Evolutionary conservation across 2,797 vertebrate genomes (phyloP).

Genomic region (Pseudochromis fuscus): DNA sequence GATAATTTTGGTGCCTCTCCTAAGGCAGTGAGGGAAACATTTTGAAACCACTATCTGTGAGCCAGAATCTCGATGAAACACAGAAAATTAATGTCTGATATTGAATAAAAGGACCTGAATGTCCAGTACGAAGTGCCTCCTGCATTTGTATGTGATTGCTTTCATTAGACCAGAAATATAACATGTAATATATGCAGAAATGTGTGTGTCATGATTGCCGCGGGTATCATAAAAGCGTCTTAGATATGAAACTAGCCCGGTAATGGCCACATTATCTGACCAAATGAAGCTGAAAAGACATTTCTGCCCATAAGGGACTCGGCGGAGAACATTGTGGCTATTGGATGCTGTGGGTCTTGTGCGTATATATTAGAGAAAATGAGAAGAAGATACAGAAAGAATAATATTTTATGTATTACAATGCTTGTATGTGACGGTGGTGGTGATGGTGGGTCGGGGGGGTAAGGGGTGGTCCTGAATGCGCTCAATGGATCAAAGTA

Average conservation of each 20-base stretch:
- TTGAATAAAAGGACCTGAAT: not conserved
- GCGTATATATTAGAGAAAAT: not conserved
- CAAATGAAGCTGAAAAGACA: constrained; percentile 22
- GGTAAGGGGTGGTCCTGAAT: constrained; percentile 27
- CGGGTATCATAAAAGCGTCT: constrained; percentile 3
- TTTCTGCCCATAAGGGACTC: not conserved
- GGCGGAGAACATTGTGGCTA: not conserved
- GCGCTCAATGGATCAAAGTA: constrained; percentile 66
- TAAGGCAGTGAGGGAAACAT: not conserved
- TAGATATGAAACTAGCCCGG: not conserved
- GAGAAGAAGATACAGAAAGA: not conserved
- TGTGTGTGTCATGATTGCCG: constrained; percentile 3
- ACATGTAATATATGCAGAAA: constrained; percentile 8
- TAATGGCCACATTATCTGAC: constrained; percentile 4
- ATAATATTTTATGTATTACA: constrained; percentile 21
- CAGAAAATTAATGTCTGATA: not conserved
- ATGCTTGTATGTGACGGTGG: constrained; percentile 21
- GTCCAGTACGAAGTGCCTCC: not conserved
- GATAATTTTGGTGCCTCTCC: not conserved
- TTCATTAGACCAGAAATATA: constrained; percentile 1
- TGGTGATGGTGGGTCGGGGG: too few species aligned
- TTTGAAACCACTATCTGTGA: not conserved
- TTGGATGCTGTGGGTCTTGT: not conserved
- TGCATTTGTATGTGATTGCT: constrained; percentile 18
- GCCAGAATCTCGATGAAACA: not conserved